Evolutionary conservation across 2,113 vertebrate species (phyloP), one percentile per base, ranked within the genome.

Genomic region (Megalops atlanticus): DNA sequence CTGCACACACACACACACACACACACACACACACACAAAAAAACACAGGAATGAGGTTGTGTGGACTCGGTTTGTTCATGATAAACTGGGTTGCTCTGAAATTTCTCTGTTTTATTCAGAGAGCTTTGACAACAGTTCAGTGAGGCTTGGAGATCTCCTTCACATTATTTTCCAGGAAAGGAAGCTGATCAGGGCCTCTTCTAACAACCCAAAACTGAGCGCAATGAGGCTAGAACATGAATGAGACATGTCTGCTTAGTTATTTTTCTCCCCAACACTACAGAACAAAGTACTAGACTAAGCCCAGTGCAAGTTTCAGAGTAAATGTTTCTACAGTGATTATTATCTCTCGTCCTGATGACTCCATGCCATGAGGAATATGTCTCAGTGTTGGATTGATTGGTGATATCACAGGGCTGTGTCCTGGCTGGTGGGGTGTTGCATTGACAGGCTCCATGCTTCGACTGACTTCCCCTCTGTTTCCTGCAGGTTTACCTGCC

Each of bases 41-140:
- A 10, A 54, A 72, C 49, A 31, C 40, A 78, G 40, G 77, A 78
- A 70, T 70, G 77, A 41, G 64, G 38, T n/a, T 47, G n/a, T 45
- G 64, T 79, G 16, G 36, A 79, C 36, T 43, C 35, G 27, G n/a
- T 77, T 76, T 33, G 24, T 27, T 27, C 45, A 33, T 76, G 73
- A 81, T 31, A 74, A 75, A 64, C 24, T 36, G 52, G 64, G 35
- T 73, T 68, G 16, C 52, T 69, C 41, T 41, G 35, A 36, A 83
- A 79, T 36, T n/a, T n/a, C 10, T n/a, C 6, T 41, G 41, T 33
- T 73, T 35, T 14, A 45, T 58, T 36, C 27, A 78, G 70, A 70
- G 72, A 68, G 72, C 49, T 54, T 80, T 82, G 78, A 76, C 43
- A 58, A 47, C 38, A 18, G 35, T n/a, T 68, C 76, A 75, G 78